Evolutionary conservation across 2,113 vertebrate species (phyloP).

Genomic region (Salminus brasiliensis): DNA sequence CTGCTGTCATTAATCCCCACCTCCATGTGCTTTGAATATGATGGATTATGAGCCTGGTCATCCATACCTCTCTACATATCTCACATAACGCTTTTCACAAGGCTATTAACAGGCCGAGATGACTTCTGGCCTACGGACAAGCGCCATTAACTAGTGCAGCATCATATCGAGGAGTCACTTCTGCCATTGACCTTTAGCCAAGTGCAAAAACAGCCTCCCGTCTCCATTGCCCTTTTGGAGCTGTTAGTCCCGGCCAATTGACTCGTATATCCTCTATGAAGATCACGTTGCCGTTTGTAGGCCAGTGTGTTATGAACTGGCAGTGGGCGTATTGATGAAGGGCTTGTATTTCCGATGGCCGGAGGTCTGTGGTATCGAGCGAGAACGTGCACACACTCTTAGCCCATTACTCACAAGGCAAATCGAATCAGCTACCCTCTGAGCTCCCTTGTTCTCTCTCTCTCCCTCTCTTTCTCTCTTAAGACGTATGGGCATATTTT

Average conservation of each 20-base stretch:
- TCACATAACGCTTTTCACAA: background rate
- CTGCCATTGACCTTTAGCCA: constrained; percentile 26
- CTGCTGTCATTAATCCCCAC: background rate
- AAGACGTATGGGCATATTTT: constrained; percentile 18
- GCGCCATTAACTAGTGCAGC: constrained; percentile 30
- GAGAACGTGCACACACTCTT: constrained; percentile 47
- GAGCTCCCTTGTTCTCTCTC: constrained; percentile 17
- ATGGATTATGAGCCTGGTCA: constrained; percentile 24
- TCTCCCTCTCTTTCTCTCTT: constrained; percentile 49
- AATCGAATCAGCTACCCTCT: constrained; percentile 39
- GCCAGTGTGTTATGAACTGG: constrained; percentile 52
- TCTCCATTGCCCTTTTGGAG: constrained; percentile 36
- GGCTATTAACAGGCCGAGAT: constrained; percentile 21
- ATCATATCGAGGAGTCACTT: constrained; percentile 22
- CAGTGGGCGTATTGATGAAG: constrained; percentile 63
- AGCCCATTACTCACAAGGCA: constrained; percentile 42
- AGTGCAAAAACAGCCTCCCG: constrained; percentile 8
- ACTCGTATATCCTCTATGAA: constrained; percentile 60
- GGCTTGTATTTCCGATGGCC: constrained; percentile 58
- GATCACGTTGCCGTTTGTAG: constrained; percentile 67
- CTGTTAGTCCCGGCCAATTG: constrained; percentile 44
- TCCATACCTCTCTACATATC: background rate
- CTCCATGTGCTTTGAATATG: background rate
- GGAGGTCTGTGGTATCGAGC: constrained; percentile 36
- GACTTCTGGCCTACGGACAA: constrained; percentile 24